A percentile compares a stretch with the other conserved stretches of the same genome.
Evolutionary conservation across 2,888 invertebrate genomes (phyloP).

Genomic region (Spisula subtruncata): DNA sequence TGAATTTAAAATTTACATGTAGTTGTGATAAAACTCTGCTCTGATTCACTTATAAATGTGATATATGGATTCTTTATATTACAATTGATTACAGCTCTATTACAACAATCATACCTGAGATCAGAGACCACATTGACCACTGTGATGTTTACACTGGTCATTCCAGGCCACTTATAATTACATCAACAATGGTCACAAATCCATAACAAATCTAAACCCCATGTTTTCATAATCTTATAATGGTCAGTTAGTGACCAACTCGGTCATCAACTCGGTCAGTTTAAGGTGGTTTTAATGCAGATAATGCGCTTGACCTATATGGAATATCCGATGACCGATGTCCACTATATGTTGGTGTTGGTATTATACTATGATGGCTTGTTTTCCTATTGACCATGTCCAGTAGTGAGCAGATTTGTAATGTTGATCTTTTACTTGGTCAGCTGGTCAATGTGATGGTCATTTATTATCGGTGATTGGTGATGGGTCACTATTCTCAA

Average conservation of each 20-base stretch:
- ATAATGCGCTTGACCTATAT: neutral
- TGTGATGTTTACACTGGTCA: neutral
- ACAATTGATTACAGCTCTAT: too few relatives aligned
- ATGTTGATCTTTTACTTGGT: constrained; percentile 23
- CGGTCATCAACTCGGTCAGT: neutral
- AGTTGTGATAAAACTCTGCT: too few relatives aligned
- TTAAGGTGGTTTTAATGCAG: neutral
- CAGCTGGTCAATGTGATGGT: constrained; percentile 2
- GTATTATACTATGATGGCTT: neutral
- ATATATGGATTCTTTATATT: too few relatives aligned
- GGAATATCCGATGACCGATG: neutral
- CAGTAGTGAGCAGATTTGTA: neutral
- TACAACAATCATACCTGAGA: too few relatives aligned
- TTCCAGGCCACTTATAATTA: constrained; percentile 2
- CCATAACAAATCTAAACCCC: neutral
- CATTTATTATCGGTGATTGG: neutral
- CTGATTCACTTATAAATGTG: too few relatives aligned
- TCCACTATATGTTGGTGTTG: neutral
- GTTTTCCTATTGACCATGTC: neutral
- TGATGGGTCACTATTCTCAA: neutral
- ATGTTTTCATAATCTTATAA: constrained; percentile 2
- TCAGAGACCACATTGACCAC: neutral
- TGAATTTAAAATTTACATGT: too few relatives aligned
- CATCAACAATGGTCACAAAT: constrained; percentile 7
- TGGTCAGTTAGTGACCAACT: neutral